phyloP scores from a whole-genome alignment of 2,888 invertebrate species.

The Lasioglossum pauxillum region DNA sequence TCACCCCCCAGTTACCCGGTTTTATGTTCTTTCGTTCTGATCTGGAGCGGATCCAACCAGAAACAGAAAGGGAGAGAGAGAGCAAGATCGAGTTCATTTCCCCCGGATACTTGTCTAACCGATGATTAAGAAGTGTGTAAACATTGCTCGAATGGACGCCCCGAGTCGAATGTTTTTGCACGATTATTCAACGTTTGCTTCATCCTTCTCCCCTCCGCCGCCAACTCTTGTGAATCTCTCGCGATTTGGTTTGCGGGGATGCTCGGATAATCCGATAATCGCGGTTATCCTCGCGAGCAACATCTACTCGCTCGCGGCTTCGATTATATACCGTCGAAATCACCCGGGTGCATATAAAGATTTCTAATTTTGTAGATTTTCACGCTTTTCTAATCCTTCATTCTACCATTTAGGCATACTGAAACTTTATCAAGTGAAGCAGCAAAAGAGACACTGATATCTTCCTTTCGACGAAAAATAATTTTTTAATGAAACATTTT shows the following conservation, averaged over 20 bases:
- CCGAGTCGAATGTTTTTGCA: constrained; percentile 35
- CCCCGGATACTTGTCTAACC: constrained; percentile 48
- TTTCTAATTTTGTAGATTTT: no score
- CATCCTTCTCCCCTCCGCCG: neutral
- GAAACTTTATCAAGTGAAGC: no score
- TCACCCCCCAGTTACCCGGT: neutral
- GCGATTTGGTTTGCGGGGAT: neutral
- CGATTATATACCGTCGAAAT: no score
- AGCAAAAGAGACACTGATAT: no score
- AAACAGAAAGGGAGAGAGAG: neutral
- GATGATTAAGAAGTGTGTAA: constrained; percentile 47
- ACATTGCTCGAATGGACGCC: constrained; percentile 28
- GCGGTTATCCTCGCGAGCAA: neutral
- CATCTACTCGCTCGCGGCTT: neutral
- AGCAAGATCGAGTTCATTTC: constrained; percentile 46
- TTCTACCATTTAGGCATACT: no score
- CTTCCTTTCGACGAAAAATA: neutral
- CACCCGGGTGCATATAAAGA: no score
- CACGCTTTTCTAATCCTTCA: no score
- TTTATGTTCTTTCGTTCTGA: constrained; percentile 32
- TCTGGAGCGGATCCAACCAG: constrained; percentile 49
- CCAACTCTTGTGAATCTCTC: neutral
- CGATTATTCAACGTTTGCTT: constrained; percentile 31
- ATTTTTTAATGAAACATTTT: neutral
- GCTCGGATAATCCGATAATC: constrained; percentile 16